These are phyloP conservation scores for Heterohyrax brucei DNA, from an alignment of 2,797 vertebrate species.

Conservation along the genomic window DNA sequence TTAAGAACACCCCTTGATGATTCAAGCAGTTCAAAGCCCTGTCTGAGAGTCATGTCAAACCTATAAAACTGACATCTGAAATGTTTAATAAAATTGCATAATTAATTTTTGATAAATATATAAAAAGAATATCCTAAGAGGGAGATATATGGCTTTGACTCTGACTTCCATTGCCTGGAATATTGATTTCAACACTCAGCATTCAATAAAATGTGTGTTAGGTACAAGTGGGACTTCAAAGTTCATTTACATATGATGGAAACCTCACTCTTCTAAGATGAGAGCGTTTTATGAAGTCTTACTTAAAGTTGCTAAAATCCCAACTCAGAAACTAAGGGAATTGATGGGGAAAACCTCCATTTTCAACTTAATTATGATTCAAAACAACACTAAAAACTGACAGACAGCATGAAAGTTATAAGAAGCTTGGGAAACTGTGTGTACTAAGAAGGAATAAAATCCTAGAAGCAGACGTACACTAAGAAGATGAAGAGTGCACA, in stretches of 20 bases:
- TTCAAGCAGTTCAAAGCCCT: too few species aligned
- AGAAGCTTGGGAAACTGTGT: not conserved
- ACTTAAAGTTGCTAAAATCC: not conserved
- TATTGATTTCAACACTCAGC: constrained; percentile 8
- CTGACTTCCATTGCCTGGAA: constrained; percentile 4
- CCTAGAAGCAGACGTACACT: not conserved
- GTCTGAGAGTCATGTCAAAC: not conserved
- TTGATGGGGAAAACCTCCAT: not conserved
- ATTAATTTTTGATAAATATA: constrained; percentile 2
- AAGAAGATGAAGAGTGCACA: constrained; percentile 4
- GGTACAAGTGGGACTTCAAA: not conserved
- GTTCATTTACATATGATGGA: not conserved
- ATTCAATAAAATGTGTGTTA: not conserved
- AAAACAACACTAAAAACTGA: constrained; percentile 51
- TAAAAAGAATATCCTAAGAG: not conserved
- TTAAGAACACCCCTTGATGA: too few species aligned
- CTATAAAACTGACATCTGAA: constrained; percentile 28
- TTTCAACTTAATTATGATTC: constrained; percentile 57
- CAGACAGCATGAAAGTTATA: not conserved
- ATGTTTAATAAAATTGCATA: constrained; percentile 21
- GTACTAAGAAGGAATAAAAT: constrained; percentile 31
- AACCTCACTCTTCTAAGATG: not conserved
- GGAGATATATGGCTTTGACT: not conserved
- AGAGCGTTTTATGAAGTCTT: constrained; percentile 1
- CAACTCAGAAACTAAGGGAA: constrained; percentile 11